phyloP scores from a whole-genome alignment of 2,113 vertebrate species.

The Benitochromis conjunctus region DNA sequence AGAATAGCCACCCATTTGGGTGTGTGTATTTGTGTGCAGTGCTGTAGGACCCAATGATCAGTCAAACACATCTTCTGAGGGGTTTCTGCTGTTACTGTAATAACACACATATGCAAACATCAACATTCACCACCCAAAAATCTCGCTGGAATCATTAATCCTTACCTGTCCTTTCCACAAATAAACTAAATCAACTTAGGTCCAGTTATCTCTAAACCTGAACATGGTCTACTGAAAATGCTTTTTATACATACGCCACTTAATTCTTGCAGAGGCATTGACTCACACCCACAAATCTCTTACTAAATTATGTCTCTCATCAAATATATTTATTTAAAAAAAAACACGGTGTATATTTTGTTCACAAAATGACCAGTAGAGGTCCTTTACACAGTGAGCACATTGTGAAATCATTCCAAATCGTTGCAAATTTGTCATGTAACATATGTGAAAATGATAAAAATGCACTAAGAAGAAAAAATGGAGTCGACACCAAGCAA shows the following conservation, averaged over 20 bases:
- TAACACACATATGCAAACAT: neutral
- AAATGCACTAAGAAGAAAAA: neutral
- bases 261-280: neutral
- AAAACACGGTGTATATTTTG: neutral
- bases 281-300: neutral
- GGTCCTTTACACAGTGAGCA: neutral
- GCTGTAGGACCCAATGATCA: neutral
- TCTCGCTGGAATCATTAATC: neutral
- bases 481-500: neutral
- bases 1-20: neutral
- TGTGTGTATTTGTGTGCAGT: neutral
- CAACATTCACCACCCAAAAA: neutral
- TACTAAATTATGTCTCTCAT: neutral
- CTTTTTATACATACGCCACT: neutral
- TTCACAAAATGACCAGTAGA: neutral
- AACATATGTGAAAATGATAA: neutral
- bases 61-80: neutral
- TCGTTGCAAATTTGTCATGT: neutral
- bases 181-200: neutral
- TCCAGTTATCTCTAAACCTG: neutral
- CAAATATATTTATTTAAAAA: neutral
- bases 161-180: neutral
- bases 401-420: neutral
- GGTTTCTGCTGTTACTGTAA: neutral
- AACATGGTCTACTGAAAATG: neutral